Base-by-base conservation (phyloP, 2,797 vertebrate genomes). In the Coregonus suidteri region DNA sequence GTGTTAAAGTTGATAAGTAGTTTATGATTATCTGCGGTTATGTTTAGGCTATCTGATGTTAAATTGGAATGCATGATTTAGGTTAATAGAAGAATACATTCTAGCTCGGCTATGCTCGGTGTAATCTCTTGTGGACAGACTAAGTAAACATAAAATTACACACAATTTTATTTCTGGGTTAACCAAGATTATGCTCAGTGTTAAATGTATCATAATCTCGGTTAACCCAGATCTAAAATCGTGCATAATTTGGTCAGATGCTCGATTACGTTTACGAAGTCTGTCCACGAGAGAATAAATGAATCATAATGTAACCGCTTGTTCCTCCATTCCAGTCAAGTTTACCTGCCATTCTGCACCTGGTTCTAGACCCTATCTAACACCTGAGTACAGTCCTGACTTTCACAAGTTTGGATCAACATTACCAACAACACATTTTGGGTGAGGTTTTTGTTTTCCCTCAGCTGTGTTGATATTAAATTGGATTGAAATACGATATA, bases 321-420 rank as follows among this genome's bases (percentile, higher is more conserved):
- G 30, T 68, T 68, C 66, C 4, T 37, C 66, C 47, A 20, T 52
- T 73, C 20, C 68, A 84, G 81, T 69, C 3, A 70, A 62, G 64
- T 77, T 47, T 25, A 41, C 20, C 47, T 64, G 67, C 51, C 34
- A 30, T 54, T 41, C 47, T n/a, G 41, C n/a, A 35, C 15, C 47
- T 30, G 84, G 73, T 4, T 18, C 70, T 70, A 84, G 84, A 56
- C 75, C 81, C n/a, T 86, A 80, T 75, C 77, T 76, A n/a, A 75
- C 69, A 34, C 85, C 88, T 2, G 88, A 90, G 81, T 85, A 88
- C 77, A 88, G 86, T n/a, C 64, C 75, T 6, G 62, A 75, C 53
- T 88, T 90, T 68, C 35, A 89, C 79, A 90, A 88, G 74, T 30
- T 52, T 15, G 79, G 75, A 74, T 82, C 87, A 66, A 74, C 83